These are phyloP conservation scores for Leptatherina wallacei DNA, from an alignment of 2,797 vertebrate species.

Conservation along the genomic window DNA sequence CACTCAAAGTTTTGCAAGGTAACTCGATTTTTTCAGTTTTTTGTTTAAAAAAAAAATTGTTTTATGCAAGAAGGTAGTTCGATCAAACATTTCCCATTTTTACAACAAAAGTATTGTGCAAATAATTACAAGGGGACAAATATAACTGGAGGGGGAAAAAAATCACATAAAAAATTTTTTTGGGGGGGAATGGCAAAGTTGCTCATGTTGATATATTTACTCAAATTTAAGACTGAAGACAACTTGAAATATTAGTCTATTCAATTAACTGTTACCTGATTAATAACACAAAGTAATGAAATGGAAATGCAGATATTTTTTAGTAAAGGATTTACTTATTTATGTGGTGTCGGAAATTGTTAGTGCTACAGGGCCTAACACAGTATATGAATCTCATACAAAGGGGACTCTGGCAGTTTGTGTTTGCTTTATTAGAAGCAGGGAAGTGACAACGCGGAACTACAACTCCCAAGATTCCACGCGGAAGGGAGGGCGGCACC, in stretches of 20 bases:
- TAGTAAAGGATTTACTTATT: background rate
- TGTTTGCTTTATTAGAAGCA: background rate
- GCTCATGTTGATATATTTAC: too few species aligned
- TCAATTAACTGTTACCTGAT: background rate
- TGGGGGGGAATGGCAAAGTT: too few species aligned
- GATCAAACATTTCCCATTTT: background rate
- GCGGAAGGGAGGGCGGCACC: background rate
- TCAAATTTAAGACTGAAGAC: background rate
- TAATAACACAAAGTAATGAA: too few species aligned
- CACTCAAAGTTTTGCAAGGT: background rate
- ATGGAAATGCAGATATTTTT: background rate
- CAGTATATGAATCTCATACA: too few species aligned
- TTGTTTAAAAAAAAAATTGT: background rate
- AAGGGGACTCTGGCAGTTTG: background rate
- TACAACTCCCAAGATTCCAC: constrained; percentile 44
- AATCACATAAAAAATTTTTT: too few species aligned
- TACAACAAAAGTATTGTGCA: background rate
- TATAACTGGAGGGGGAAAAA: background rate
- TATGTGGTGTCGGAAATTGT: background rate
- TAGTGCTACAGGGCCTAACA: background rate
- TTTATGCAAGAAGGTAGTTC: background rate
- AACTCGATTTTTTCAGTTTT: background rate
- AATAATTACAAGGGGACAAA: background rate
- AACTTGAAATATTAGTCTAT: background rate
- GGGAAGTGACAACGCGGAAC: background rate